Base-by-base conservation (phyloP, 2,797 vertebrate species). In the Leuciscus waleckii region DNA sequence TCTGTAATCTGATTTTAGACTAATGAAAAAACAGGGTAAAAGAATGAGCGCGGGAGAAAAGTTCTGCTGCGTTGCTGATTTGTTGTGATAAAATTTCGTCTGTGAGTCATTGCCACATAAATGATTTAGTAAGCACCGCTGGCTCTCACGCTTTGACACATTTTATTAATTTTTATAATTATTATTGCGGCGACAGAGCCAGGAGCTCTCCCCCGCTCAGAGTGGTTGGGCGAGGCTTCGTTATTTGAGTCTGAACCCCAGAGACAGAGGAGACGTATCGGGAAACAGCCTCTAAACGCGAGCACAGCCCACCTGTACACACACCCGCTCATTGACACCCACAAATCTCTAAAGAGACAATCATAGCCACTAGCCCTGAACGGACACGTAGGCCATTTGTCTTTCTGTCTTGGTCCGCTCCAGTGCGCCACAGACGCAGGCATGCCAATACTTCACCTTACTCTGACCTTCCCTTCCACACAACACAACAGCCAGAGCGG, bases 131-230 rank as follows among this genome's bases (percentile, higher is more conserved):
- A 76, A 80, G 86, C 86, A 77, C 73, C 63, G 9, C 58, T 74
- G 87, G 79, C 79, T 83, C 49, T 81, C 87, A 87, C 70, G 75
- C 82, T 85, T 85, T 84, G 82, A 86, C 70, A 81, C 49, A 63
- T 79, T 87, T 89, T 90, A 90, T 90, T 88, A 91, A 92, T 90
- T 89, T 87, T 87, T 85, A 88, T 90, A 91, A 91, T 92, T 89
- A 89, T 87, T 81, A 88, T 85, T 88, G 58, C 51, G 84, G 69
- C 83, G 84, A 90, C 71, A 74, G 82, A 91, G 88, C 87, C 89
- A 85, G 73, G n/a, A 91, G 90, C 85, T 90, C 83, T 87, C 85
- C 79, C 82, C 87, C 87, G 84, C 89, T 87, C 35, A 35, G 7
- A 90, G 58, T 63, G 87, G 46, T 61, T 5, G 21, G 82, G 88